These are phyloP conservation scores for Pangasianodon gigas DNA, from an alignment of 2,113 vertebrate species.

Conservation along the genomic window DNA sequence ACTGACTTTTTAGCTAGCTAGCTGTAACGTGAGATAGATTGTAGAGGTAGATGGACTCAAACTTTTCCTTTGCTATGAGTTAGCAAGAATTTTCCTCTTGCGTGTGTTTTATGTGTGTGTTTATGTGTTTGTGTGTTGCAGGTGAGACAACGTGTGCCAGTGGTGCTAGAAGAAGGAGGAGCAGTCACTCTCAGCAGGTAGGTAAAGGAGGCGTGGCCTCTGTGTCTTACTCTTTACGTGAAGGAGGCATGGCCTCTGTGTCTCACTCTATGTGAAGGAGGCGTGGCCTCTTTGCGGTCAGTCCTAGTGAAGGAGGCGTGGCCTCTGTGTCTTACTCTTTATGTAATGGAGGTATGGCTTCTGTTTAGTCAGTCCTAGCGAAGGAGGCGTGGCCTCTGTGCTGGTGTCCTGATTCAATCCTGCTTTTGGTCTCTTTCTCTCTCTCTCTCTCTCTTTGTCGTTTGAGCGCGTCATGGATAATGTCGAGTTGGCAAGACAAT, in stretches of 20 bases:
- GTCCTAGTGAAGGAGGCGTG: no score
- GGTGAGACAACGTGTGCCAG: slow-evolving; percentile 51
- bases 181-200: slow-evolving; percentile 57
- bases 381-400: neutral
- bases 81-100: neutral
- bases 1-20: neutral
- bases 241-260: no score
- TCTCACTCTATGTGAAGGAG: no score
- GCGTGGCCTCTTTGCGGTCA: no score
- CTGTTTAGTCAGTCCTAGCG: no score
- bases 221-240: no score
- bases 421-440: neutral
- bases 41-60: neutral
- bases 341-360: no score
- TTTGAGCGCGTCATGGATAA: slow-evolving; percentile 42
- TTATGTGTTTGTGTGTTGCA: slow-evolving; percentile 47
- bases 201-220: slow-evolving; percentile 25
- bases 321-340: no score
- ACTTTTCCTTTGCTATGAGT: neutral
- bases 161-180: slow-evolving; percentile 21
- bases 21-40: neutral
- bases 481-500: slow-evolving; percentile 50
- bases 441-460: neutral
- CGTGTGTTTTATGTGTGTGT: neutral
- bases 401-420: neutral